phyloP scores from a whole-genome alignment of 2,797 vertebrate genomes.

The Enoplosus armatus region DNA sequence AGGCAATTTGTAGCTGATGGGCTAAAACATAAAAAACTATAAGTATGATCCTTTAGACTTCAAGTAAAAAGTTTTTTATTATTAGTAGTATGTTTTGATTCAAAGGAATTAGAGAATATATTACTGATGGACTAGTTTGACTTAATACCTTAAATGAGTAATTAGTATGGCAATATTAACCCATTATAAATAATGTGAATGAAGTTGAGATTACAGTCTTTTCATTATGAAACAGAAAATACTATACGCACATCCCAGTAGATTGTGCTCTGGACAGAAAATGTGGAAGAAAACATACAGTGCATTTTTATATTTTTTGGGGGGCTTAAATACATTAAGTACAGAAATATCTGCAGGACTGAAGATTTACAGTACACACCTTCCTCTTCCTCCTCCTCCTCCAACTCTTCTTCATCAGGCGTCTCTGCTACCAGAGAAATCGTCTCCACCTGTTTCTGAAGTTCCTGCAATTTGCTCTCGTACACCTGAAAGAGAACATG shows the following conservation, averaged over 20 bases:
- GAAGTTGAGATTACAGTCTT: conserved; percentile 28
- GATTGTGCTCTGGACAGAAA: conserved; percentile 75
- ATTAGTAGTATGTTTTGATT: conserved; percentile 47
- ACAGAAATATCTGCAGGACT: neutral
- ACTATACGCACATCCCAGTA: conserved; percentile 76
- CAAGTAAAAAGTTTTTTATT: conserved; percentile 1
- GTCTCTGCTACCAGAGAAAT: conserved; percentile 95
- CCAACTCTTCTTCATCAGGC: conserved; percentile 95
- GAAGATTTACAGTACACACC: conserved; percentile 70
- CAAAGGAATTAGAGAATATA: conserved; percentile 33
- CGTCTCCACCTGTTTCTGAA: conserved; percentile 98
- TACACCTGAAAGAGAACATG: conserved; percentile 90
- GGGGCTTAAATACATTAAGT: neutral
- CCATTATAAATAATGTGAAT: conserved; percentile 41
- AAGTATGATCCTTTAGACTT: conserved; percentile 11
- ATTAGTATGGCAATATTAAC: conserved; percentile 56
- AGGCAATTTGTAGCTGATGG: neutral
- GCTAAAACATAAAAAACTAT: conserved; percentile 18
- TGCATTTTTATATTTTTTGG: neutral
- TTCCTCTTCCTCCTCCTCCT: conserved; percentile 92
- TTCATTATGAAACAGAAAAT: conserved; percentile 40
- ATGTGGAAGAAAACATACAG: conserved; percentile 52
- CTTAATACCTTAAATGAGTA: conserved; percentile 32
- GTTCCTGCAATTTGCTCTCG: conserved; percentile 97
- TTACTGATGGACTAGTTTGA: conserved; percentile 27